Percentiles rank a stretch among this genome's conserved stretches.
Evolutionary conservation across 1,140 invertebrate species (phyloP).

Genomic region (Leptoteleia sp.): DNA sequence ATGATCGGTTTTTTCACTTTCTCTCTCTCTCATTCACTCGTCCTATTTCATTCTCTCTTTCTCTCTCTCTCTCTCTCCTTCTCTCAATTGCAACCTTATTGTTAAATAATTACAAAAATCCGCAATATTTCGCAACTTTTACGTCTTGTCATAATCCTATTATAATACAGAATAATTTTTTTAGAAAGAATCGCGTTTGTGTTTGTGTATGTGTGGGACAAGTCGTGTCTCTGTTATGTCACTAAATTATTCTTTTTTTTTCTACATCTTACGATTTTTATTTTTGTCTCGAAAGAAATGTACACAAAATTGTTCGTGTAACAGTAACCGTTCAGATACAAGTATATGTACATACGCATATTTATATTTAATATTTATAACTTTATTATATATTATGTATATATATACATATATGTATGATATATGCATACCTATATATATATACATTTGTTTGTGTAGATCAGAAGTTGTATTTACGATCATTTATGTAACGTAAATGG

Average conservation of each 20-base stretch:
- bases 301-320: conserved; percentile 72
- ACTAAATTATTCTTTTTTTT: no score
- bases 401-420: conserved; percentile 26
- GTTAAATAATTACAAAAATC: conserved; percentile 79
- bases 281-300: conserved; percentile 69
- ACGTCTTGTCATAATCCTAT: conserved; percentile 77
- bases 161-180: conserved; percentile 77
- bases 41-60: no score
- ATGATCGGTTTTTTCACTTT: conserved; percentile 33
- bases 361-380: conserved; percentile 66
- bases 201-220: conserved; percentile 14
- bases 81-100: conserved; percentile 51
- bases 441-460: conserved; percentile 20
- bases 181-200: conserved; percentile 52
- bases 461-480: conserved; percentile 27
- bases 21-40: no score
- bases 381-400: conserved; percentile 54
- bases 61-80: conserved; percentile 28
- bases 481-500: conserved; percentile 46
- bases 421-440: not conserved
- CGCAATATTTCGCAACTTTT: conserved; percentile 75
- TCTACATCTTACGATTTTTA: conserved; percentile 58
- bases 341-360: conserved; percentile 74
- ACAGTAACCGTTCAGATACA: conserved; percentile 77
- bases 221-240: no score